These are phyloP conservation scores for Heliconius ethilla DNA, from an alignment of 2,888 invertebrate species.

Conservation along the genomic window DNA sequence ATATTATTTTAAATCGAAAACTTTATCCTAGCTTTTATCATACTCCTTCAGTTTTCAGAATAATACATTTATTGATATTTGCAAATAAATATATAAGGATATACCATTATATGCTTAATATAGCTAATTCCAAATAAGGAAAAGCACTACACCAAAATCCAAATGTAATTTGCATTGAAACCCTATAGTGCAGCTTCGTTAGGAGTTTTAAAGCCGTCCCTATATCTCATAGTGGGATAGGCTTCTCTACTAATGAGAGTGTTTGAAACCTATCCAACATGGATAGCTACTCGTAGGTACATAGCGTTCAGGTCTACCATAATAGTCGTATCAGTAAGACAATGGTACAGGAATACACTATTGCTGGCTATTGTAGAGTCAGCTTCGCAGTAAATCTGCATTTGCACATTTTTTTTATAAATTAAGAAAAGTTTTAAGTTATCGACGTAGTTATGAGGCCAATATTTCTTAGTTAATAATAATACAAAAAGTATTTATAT, in stretches of 20 bases:
- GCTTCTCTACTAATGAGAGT: conserved; percentile 38
- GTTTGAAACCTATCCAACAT: conserved; percentile 32
- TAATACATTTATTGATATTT: background rate
- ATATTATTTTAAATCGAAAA: background rate
- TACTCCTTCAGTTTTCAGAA: background rate
- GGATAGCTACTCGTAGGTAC: conserved; percentile 1
- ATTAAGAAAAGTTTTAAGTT: background rate
- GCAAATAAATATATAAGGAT: background rate
- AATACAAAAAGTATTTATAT: background rate
- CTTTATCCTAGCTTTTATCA: background rate
- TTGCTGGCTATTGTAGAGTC: background rate
- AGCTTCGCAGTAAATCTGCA: background rate
- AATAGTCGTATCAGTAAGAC: conserved; percentile 30
- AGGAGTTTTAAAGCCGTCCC: conserved; percentile 26
- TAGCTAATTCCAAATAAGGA: conserved; percentile 1
- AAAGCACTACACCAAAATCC: background rate
- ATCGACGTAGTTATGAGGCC: background rate
- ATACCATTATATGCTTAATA: background rate
- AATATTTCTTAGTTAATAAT: background rate
- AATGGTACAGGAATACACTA: conserved; percentile 17
- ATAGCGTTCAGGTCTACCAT: conserved; percentile 27
- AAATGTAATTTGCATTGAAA: conserved; percentile 17
- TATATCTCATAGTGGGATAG: conserved; percentile 33
- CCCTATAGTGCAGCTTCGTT: conserved; percentile 16
- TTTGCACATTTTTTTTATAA: background rate